Evolutionary conservation across 2,888 invertebrate genomes (phyloP).

Genomic region (Agrotis puta): DNA sequence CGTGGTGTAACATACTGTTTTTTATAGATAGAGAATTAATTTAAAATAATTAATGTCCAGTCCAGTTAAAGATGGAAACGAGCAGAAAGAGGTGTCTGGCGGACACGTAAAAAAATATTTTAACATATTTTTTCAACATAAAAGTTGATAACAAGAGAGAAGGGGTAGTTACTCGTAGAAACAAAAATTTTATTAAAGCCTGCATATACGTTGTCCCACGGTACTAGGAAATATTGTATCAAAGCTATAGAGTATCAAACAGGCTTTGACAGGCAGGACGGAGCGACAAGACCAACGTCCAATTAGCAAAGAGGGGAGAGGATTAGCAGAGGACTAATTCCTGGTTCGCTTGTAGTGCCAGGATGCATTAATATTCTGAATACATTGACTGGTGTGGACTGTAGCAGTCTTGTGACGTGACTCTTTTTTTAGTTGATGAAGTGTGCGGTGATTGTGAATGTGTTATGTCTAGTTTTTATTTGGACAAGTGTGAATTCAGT

Average conservation of each 20-base stretch:
- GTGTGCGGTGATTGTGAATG: constrained; percentile 13
- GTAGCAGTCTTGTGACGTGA: constrained; percentile 1
- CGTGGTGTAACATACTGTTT: too few relatives aligned
- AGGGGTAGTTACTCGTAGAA: background rate
- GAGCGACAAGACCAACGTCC: constrained; percentile 35
- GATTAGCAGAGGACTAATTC: constrained; percentile 50
- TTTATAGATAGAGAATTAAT: too few relatives aligned
- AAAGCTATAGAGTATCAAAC: constrained; percentile 30
- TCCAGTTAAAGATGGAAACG: too few relatives aligned
- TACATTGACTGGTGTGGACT: constrained; percentile 39
- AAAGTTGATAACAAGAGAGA: background rate
- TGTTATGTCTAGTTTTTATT: background rate
- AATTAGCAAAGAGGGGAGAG: constrained; percentile 40
- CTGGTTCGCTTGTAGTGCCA: constrained; percentile 37
- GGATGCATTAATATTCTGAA: constrained; percentile 50
- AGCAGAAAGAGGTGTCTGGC: too few relatives aligned
- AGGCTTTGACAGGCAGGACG: constrained; percentile 35
- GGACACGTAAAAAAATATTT: too few relatives aligned
- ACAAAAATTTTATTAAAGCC: background rate
- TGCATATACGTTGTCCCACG: background rate
- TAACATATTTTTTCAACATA: background rate
- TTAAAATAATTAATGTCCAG: too few relatives aligned
- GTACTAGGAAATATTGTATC: constrained; percentile 10
- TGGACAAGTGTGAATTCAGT: background rate
- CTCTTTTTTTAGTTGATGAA: constrained; percentile 41